Conservation (phyloP, 1,140 invertebrate species). For the Atopsyche davidsoni region DNA sequence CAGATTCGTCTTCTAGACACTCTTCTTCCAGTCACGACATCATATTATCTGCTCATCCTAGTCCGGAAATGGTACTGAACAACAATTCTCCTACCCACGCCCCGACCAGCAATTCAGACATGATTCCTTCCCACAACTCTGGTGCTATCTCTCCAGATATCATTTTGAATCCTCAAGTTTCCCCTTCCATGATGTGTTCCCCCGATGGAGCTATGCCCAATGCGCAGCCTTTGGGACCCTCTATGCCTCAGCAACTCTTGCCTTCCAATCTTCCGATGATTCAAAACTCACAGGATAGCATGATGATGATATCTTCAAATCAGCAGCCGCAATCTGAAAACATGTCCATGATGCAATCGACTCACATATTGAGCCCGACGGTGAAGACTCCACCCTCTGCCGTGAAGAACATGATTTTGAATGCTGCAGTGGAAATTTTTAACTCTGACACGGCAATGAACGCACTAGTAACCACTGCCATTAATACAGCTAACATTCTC, state of each 20-base stretch:
- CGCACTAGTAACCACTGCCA: constrained; percentile 44
- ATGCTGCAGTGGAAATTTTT: constrained; percentile 57
- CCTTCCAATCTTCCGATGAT: constrained; percentile 33
- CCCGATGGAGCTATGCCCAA: constrained; percentile 35
- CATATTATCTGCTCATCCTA: constrained; percentile 35
- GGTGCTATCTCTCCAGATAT: constrained; percentile 52
- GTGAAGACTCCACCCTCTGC: constrained; percentile 57
- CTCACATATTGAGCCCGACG: constrained; percentile 36
- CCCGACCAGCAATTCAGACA: constrained; percentile 23
- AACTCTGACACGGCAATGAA: constrained; percentile 51
- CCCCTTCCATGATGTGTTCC: constrained; percentile 50
- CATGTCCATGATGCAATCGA: constrained; percentile 41
- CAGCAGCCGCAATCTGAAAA: constrained; percentile 30
- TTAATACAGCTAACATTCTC: constrained; percentile 46
- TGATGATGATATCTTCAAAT: constrained; percentile 37
- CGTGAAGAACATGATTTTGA: constrained; percentile 59
- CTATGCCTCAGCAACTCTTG: constrained; percentile 25
- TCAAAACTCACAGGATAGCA: constrained; percentile 30
- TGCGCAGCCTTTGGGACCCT: constrained; percentile 33
- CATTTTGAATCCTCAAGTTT: constrained; percentile 57
- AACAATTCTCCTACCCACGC: constrained; percentile 29
- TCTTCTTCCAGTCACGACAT: constrained; percentile 40
- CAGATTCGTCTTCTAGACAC: constrained; percentile 25
- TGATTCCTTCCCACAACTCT: constrained; percentile 28
- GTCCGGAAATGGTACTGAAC: constrained; percentile 36